Evolutionary conservation across 2,888 invertebrate genomes (phyloP).

Genomic region (Cheilosia vulpina): DNA sequence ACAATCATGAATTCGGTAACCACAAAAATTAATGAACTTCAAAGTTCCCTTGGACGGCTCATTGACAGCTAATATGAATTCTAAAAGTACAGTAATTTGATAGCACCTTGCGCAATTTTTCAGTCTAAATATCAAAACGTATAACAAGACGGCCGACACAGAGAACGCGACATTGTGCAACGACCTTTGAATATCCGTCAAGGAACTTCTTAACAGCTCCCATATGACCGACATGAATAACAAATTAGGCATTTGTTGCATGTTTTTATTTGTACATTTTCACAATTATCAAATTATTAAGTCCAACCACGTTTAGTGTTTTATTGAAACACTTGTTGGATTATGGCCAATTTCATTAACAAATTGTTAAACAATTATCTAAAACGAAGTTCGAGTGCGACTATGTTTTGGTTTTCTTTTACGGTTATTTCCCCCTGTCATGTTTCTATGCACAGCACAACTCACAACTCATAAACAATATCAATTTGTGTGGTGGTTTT

Average conservation of each 20-base stretch:
- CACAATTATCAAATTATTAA: constrained; percentile 44
- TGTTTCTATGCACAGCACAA: background rate
- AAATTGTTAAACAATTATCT: constrained; percentile 19
- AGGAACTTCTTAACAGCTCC: constrained; percentile 63
- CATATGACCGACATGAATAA: constrained; percentile 57
- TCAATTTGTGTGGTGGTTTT: background rate
- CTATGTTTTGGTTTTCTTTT: background rate
- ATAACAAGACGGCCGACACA: constrained; percentile 14
- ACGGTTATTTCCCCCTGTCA: constrained; percentile 1
- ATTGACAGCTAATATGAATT: background rate
- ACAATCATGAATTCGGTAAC: too few relatives aligned
- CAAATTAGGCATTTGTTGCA: constrained; percentile 47
- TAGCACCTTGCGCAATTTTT: constrained; percentile 2
- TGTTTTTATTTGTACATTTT: constrained; percentile 17
- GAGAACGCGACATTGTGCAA: constrained; percentile 59
- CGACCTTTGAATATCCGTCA: constrained; percentile 62
- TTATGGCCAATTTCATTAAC: constrained; percentile 34
- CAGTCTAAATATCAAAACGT: constrained; percentile 34
- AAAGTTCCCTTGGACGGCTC: too few relatives aligned
- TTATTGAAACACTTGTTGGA: constrained; percentile 45
- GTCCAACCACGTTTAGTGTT: constrained; percentile 49
- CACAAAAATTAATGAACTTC: too few relatives aligned
- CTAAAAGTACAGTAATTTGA: background rate
- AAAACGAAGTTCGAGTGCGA: constrained; percentile 33
- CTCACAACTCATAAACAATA: constrained; percentile 7